phyloP scores from a whole-genome alignment of 2,113 vertebrate species.

The Bambusicola thoracicus region DNA sequence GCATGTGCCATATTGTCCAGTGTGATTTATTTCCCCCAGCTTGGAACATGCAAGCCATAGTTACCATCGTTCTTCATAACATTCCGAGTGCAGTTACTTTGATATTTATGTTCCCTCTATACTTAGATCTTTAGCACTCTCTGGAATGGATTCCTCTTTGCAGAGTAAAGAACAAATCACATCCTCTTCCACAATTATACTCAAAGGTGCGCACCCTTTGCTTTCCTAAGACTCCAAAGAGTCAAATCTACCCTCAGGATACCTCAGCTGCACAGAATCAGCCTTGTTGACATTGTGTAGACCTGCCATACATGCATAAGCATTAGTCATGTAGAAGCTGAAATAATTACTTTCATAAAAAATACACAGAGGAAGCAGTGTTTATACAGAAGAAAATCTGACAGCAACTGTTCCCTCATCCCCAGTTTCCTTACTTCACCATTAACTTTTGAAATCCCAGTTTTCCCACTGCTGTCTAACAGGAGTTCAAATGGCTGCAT shows the following conservation, averaged over 20 bases:
- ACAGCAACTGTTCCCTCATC: background rate
- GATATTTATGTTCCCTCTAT: background rate
- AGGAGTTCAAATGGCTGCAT: background rate
- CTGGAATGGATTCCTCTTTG: background rate
- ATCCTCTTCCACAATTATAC: background rate
- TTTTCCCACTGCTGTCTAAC: background rate
- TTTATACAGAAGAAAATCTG: background rate
- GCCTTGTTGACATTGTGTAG: background rate
- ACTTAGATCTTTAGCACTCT: background rate
- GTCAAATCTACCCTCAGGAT: background rate
- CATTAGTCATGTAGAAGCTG: background rate
- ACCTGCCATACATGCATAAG: background rate
- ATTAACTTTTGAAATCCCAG: background rate
- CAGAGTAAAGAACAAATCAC: background rate
- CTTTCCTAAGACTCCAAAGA: background rate
- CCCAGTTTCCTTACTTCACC: background rate
- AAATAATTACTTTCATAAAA: background rate
- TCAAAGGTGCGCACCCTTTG: background rate
- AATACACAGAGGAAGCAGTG: background rate
- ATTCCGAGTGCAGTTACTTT: background rate
- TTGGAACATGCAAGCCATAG: background rate
- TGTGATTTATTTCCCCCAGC: conserved; percentile 1
- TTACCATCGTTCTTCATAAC: background rate
- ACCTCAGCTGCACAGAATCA: background rate
- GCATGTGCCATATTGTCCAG: background rate